These are phyloP conservation scores for Carlito syrichta DNA, from an alignment of 2,113 vertebrate species.

Conservation along the genomic window DNA sequence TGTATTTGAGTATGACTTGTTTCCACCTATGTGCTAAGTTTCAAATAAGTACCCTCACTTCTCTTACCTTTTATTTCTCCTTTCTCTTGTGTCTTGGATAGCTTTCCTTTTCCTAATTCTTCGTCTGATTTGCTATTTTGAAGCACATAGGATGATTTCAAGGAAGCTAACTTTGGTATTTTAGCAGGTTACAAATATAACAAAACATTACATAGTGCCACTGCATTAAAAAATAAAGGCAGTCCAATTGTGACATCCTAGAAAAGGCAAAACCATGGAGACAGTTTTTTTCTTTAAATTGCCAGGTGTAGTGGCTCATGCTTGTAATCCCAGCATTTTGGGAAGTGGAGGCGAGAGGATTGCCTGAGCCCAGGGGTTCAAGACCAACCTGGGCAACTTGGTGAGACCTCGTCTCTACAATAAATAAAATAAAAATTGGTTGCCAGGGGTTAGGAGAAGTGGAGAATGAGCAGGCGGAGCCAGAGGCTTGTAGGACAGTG, in stretches of 20 bases:
- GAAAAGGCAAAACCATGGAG: background rate
- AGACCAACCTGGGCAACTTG: too few relatives aligned
- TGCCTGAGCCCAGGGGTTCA: too few relatives aligned
- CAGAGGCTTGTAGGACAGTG: background rate
- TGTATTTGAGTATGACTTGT: background rate
- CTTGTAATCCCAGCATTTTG: too few relatives aligned
- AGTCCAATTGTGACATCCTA: background rate
- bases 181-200: background rate
- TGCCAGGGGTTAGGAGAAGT: background rate
- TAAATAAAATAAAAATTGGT: background rate
- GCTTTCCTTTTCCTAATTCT: background rate
- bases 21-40: background rate
- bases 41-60: background rate
- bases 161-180: background rate
- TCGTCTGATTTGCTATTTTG: background rate
- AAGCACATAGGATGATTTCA: background rate
- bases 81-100: background rate
- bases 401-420: too few relatives aligned
- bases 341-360: too few relatives aligned
- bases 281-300: too few relatives aligned
- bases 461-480: background rate
- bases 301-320: too few relatives aligned
- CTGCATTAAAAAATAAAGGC: background rate
- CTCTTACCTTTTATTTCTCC: background rate
- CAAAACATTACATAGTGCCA: background rate